Percentiles rank a stretch among this genome's conserved stretches.
phyloP scores from a whole-genome alignment of 2,888 invertebrate species.

The Apeira syringaria region DNA sequence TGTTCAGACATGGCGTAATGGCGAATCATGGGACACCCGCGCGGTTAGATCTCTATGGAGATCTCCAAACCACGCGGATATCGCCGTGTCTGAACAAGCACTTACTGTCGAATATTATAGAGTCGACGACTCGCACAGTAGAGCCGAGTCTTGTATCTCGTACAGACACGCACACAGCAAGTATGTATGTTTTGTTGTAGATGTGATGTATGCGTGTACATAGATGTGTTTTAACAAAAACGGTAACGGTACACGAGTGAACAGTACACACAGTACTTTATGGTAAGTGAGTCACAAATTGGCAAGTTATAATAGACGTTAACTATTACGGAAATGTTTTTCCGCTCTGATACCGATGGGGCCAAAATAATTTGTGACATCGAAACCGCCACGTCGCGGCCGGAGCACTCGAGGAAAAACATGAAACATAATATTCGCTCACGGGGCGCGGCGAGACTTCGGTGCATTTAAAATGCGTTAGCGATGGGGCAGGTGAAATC shows the following conservation, averaged over 20 bases:
- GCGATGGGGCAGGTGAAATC: constrained; percentile 26
- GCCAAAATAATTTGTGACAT: constrained; percentile 26
- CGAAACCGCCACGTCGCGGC: constrained; percentile 26
- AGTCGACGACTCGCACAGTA: too few relatives aligned
- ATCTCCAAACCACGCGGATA: too few relatives aligned
- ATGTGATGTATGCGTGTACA: neutral
- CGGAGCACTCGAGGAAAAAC: too few relatives aligned
- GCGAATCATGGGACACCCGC: too few relatives aligned
- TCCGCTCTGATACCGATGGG: constrained; percentile 52
- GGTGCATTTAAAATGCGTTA: constrained; percentile 12
- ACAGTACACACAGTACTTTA: constrained; percentile 25
- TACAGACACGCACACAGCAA: too few relatives aligned
- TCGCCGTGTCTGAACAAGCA: too few relatives aligned
- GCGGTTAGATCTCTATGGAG: too few relatives aligned
- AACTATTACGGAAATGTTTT: constrained; percentile 60
- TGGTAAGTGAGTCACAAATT: constrained; percentile 59
- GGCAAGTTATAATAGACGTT: constrained; percentile 41
- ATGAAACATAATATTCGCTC: constrained; percentile 5
- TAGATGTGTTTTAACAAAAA: constrained; percentile 31
- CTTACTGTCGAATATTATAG: too few relatives aligned
- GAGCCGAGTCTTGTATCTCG: too few relatives aligned
- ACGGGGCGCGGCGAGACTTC: constrained; percentile 3
- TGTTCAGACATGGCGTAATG: too few relatives aligned
- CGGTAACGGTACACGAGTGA: constrained; percentile 41
- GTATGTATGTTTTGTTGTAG: neutral